Percentiles rank a stretch among this genome's conserved stretches.
phyloP scores from a whole-genome alignment of 2,888 invertebrate species.

The Dasysyrphus albostriatus region DNA sequence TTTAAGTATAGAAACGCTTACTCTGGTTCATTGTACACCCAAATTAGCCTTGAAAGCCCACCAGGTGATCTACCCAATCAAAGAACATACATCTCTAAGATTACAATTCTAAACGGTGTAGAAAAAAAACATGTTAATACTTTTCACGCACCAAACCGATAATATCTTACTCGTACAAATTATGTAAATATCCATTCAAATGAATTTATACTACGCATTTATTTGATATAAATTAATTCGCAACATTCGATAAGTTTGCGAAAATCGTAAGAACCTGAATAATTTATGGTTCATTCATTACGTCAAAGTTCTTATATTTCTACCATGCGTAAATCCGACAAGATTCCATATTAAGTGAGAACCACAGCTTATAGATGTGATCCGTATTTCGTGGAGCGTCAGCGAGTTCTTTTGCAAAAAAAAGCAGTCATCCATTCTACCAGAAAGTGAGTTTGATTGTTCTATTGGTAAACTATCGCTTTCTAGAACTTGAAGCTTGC shows the following conservation, averaged over 20 bases:
- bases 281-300: constrained; percentile 52
- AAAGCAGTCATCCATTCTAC: not conserved
- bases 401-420: not conserved
- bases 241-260: constrained; percentile 54
- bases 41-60: constrained; percentile 57
- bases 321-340: not conserved
- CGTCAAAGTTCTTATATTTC: not conserved
- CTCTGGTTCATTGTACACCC: constrained; percentile 67
- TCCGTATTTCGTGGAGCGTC: not conserved
- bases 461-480: constrained; percentile 65
- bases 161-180: constrained; percentile 51
- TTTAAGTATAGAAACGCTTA: not conserved
- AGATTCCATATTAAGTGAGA: not conserved
- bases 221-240: constrained; percentile 54
- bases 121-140: constrained; percentile 30
- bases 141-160: constrained; percentile 57
- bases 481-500: constrained; percentile 34
- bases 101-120: constrained; percentile 24
- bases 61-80: constrained; percentile 1
- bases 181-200: constrained; percentile 58
- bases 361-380: not conserved
- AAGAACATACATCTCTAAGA: constrained; percentile 20
- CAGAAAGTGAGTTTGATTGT: constrained; percentile 64
- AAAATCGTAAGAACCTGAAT: constrained; percentile 62
- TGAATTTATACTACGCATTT: constrained; percentile 33